phyloP scores from a whole-genome alignment of 2,113 vertebrate genomes.

The Laticauda laticaudata region DNA sequence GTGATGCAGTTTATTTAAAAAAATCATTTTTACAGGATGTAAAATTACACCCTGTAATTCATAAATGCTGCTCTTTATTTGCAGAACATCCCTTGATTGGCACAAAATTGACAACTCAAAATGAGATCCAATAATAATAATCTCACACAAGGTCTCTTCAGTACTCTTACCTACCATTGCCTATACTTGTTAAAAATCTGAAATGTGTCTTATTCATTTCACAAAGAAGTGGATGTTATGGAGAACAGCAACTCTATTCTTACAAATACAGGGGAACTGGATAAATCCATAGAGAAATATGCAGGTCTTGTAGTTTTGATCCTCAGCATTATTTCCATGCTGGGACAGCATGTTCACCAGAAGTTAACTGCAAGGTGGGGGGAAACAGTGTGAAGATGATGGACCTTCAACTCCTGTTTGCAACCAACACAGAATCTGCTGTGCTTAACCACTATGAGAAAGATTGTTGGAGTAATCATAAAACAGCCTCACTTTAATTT shows the following conservation, averaged over 20 bases:
- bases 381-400: not conserved
- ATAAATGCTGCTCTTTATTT: not conserved
- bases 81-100: not conserved
- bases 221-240: not conserved
- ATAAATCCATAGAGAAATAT: not conserved
- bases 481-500: not conserved
- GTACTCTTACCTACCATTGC: not conserved
- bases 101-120: not conserved
- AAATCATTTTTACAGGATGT: too few relatives aligned
- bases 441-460: not conserved
- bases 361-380: not conserved
- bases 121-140: not conserved
- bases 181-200: not conserved
- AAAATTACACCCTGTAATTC: not conserved
- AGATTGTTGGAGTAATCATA: not conserved
- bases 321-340: not conserved
- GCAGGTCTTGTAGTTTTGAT: not conserved
- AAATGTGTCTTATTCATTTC: not conserved
- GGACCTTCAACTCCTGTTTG: not conserved
- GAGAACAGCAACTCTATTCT: conserved; percentile 27
- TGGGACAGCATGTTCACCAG: not conserved
- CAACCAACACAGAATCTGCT: not conserved
- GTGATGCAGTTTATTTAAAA: too few relatives aligned
- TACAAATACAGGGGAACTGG: conserved; percentile 14
- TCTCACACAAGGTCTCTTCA: not conserved